phyloP scores from a whole-genome alignment of 2,888 invertebrate species.

The Amorpha juglandis region DNA sequence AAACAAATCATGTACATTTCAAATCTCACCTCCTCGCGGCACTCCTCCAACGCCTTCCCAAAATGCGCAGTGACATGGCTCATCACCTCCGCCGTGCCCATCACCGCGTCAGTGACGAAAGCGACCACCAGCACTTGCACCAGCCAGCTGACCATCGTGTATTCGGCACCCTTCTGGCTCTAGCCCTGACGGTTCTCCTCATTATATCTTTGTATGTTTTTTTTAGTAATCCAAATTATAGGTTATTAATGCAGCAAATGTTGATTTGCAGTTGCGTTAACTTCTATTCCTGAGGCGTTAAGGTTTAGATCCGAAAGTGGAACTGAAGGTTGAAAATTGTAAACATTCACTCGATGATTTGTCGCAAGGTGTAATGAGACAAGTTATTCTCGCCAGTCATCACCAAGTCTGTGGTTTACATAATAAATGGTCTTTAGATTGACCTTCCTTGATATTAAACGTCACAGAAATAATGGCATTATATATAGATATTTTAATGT shows the following conservation, averaged over 20 bases:
- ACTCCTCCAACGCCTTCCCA: conserved; percentile 70
- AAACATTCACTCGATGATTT: conserved; percentile 38
- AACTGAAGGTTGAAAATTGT: conserved; percentile 3
- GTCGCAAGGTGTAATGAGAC: conserved; percentile 39
- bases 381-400: conserved; percentile 45
- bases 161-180: conserved; percentile 29
- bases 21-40: conserved; percentile 67
- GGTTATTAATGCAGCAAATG: conserved; percentile 35
- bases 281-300: conserved; percentile 29
- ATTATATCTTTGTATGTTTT: conserved; percentile 48
- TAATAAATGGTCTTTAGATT: conserved; percentile 35
- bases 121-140: conserved; percentile 1
- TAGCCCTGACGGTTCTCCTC: conserved; percentile 27
- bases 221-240: conserved; percentile 43
- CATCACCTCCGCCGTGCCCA: conserved; percentile 73
- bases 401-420: conserved; percentile 35
- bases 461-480: neutral
- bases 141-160: conserved; percentile 21
- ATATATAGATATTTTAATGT: neutral
- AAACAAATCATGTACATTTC: neutral
- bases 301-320: conserved; percentile 27
- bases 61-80: conserved; percentile 79
- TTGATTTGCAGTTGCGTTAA: neutral
- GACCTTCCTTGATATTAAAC: conserved; percentile 15
- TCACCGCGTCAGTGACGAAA: conserved; percentile 41